These are phyloP conservation scores for Thereuonema tuberculata DNA, from an alignment of 1,140 invertebrate genomes.

Conservation along the genomic window DNA sequence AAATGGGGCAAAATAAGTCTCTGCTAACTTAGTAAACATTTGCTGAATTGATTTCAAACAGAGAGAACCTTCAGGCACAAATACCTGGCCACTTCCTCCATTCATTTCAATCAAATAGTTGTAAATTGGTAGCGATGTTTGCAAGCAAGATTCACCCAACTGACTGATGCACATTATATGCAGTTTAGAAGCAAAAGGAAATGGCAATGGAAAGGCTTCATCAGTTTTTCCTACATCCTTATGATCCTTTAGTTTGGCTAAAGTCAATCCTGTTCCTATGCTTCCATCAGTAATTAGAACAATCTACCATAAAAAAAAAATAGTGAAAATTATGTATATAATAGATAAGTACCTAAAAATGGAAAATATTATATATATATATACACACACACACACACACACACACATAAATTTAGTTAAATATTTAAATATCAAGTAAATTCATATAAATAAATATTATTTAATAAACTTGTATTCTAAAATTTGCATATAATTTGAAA, in stretches of 20 bases:
- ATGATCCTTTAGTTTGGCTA: slow-evolving; percentile 11
- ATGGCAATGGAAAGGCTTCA: slow-evolving; percentile 48
- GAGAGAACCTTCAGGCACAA: slow-evolving; percentile 44
- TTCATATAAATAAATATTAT: too few relatives aligned
- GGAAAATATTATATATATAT: too few relatives aligned
- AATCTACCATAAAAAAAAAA: slow-evolving; percentile 45
- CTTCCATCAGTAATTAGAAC: slow-evolving; percentile 67
- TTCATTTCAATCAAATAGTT: slow-evolving; percentile 42
- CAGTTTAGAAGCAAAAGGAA: slow-evolving; percentile 65
- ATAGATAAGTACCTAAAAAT: slow-evolving; percentile 2
- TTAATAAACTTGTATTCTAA: too few relatives aligned
- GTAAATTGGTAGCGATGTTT: slow-evolving; percentile 32
- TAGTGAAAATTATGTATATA: background rate
- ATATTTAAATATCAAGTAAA: too few relatives aligned
- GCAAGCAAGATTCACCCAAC: slow-evolving; percentile 27
- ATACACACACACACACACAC: too few relatives aligned
- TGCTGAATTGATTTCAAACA: slow-evolving; percentile 43
- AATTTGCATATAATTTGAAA: too few relatives aligned
- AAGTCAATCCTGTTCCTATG: slow-evolving; percentile 34
- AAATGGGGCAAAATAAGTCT: slow-evolving; percentile 62
- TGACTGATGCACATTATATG: slow-evolving; percentile 51
- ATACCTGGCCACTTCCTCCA: slow-evolving; percentile 46
- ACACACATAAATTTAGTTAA: too few relatives aligned
- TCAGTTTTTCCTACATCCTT: slow-evolving; percentile 13
- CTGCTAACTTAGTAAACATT: slow-evolving; percentile 55